These are phyloP conservation scores for Cassiopea xamachana DNA, from an alignment of 30 jellyfish, hydroid and myxozoan genomes.

Conservation along the genomic window DNA sequence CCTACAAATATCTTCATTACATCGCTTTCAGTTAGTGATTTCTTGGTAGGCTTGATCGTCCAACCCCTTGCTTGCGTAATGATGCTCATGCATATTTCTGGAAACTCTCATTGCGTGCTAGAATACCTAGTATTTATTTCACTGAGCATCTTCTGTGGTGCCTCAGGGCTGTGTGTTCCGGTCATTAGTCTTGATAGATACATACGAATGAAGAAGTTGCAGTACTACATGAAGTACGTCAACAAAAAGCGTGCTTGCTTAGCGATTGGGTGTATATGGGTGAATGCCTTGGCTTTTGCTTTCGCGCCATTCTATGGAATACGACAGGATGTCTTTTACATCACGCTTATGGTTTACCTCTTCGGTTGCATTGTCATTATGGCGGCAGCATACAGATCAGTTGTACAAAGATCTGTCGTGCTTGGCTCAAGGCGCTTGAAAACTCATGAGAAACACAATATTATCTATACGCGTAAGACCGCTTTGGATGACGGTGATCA, in stretches of 20 bases:
- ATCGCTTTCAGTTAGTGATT: slow-evolving; percentile 55
- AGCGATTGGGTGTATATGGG: slow-evolving; percentile 38
- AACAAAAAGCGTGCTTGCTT: slow-evolving; percentile 42
- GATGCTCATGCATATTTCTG: slow-evolving; percentile 13
- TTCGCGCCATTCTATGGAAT: slow-evolving; percentile 57
- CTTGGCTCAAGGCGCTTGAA: background rate
- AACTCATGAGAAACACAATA: background rate
- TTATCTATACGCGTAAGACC: background rate
- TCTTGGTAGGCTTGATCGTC: slow-evolving; percentile 59
- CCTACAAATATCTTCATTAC: slow-evolving; percentile 53
- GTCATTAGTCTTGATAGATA: slow-evolving; percentile 67
- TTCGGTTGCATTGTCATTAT: slow-evolving; percentile 21
- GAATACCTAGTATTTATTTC: slow-evolving; percentile 15
- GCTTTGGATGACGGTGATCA: background rate
- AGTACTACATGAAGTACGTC: slow-evolving; percentile 46
- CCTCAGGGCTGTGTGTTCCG: slow-evolving; percentile 66
- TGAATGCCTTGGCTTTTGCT: slow-evolving; percentile 43
- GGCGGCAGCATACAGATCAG: slow-evolving; percentile 50
- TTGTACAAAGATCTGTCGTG: slow-evolving; percentile 23
- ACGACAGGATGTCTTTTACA: slow-evolving; percentile 29
- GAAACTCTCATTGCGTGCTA: background rate
- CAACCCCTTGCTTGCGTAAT: slow-evolving; percentile 58
- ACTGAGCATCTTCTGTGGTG: slow-evolving; percentile 56
- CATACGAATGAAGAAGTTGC: slow-evolving; percentile 65
- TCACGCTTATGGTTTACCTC: slow-evolving; percentile 37